Conservation (phyloP, 2,797 vertebrate species). For the Remorina albescens region DNA sequence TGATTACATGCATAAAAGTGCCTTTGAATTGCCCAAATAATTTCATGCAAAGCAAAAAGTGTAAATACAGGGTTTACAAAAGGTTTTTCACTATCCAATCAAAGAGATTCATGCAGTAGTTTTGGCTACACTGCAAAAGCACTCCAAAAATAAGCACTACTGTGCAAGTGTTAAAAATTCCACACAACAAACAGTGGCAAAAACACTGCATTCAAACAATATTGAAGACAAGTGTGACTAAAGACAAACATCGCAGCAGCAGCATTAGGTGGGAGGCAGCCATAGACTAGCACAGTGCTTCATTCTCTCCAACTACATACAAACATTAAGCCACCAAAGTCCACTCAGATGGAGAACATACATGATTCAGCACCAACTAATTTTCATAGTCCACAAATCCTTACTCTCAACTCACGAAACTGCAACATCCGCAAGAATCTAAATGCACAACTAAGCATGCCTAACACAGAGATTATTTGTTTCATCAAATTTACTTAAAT, state of each 20-base stretch:
- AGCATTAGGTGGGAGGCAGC: not conserved
- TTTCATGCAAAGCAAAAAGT: constrained; percentile 23
- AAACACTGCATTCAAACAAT: constrained; percentile 27
- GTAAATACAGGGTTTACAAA: constrained; percentile 13
- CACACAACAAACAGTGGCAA: not conserved
- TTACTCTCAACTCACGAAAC: not conserved
- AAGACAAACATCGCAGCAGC: constrained; percentile 36
- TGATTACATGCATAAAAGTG: too few species aligned
- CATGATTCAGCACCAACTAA: not conserved
- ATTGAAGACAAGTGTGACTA: not conserved
- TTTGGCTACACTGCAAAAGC: constrained; percentile 26
- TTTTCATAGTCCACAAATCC: not conserved
- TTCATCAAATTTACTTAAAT: constrained; percentile 14
- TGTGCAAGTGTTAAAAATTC: constrained; percentile 6
- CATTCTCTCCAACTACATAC: not conserved
- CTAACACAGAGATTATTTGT: not conserved
- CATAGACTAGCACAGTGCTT: not conserved
- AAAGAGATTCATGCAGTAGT: not conserved
- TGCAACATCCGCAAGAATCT: constrained; percentile 6
- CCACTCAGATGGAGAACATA: constrained; percentile 1
- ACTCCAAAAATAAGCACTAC: not conserved
- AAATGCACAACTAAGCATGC: constrained; percentile 27
- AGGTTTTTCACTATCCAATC: not conserved
- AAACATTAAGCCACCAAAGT: not conserved
- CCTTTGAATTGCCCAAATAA: constrained; percentile 14